These are phyloP conservation scores for Bubo scandiacus DNA, from an alignment of 2,113 vertebrate genomes.

Conservation along the genomic window DNA sequence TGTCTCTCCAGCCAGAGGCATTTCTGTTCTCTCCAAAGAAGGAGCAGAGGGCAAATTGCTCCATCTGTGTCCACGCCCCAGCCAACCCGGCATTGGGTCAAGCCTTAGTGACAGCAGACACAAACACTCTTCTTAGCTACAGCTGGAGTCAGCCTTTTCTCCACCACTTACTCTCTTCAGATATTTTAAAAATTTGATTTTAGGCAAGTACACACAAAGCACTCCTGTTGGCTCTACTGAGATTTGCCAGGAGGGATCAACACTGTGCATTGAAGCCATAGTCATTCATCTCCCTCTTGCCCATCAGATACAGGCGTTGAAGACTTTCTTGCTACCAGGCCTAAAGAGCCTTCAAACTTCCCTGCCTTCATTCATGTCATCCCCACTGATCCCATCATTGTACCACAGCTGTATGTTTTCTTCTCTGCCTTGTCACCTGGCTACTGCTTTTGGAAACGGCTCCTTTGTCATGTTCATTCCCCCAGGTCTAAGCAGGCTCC, in stretches of 20 bases:
- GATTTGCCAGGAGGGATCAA: neutral
- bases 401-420: neutral
- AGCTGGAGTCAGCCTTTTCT: neutral
- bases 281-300: neutral
- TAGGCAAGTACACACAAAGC: neutral
- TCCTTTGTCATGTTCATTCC: neutral
- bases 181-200: neutral
- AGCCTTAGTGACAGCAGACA: neutral
- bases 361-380: fast-evolving
- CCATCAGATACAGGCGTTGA: neutral
- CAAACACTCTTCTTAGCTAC: neutral
- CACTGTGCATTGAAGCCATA: neutral
- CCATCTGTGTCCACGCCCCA: neutral
- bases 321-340: neutral
- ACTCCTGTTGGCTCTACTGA: neutral
- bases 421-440: neutral
- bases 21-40: neutral
- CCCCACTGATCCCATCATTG: neutral
- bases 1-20: neutral
- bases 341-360: neutral
- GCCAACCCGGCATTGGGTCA: neutral
- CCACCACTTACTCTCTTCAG: neutral
- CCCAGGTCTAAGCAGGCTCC: neutral
- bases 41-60: neutral
- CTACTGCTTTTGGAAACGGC: neutral